Conservation (phyloP, 1,140 invertebrate species). For the Ridgeia piscesae region DNA sequence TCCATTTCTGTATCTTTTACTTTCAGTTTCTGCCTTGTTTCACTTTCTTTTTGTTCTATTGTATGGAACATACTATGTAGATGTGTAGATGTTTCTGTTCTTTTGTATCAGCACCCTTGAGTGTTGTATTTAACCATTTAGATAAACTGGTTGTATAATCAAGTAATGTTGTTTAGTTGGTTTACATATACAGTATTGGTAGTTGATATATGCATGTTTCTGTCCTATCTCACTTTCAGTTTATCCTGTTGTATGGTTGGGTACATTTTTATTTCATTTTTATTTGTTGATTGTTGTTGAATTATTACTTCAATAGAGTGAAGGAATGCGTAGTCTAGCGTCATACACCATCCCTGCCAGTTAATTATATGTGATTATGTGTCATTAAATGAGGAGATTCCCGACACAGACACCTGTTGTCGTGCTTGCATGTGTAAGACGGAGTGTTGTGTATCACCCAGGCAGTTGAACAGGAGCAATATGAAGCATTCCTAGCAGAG, state of each 20-base stretch:
- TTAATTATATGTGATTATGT: too few species aligned
- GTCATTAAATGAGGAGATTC: too few species aligned
- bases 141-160: background rate
- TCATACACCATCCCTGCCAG: too few species aligned
- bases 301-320: too few species aligned
- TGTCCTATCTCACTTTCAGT: background rate
- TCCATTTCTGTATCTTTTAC: background rate
- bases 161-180: background rate
- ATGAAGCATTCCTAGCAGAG: conserved; percentile 30
- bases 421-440: conserved; percentile 26
- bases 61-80: background rate
- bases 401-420: background rate
- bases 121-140: background rate
- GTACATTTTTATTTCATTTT: too few species aligned
- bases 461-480: conserved; percentile 36
- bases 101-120: background rate
- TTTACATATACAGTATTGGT: too few species aligned
- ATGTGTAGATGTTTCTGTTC: background rate
- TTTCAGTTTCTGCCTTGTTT: background rate
- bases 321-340: too few species aligned
- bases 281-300: too few species aligned
- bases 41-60: background rate
- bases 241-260: too few species aligned
- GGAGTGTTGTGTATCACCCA: conserved; percentile 29
- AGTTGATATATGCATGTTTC: background rate